phyloP scores from a whole-genome alignment of 2,797 vertebrate species.

The Anisognathus igniventris region DNA sequence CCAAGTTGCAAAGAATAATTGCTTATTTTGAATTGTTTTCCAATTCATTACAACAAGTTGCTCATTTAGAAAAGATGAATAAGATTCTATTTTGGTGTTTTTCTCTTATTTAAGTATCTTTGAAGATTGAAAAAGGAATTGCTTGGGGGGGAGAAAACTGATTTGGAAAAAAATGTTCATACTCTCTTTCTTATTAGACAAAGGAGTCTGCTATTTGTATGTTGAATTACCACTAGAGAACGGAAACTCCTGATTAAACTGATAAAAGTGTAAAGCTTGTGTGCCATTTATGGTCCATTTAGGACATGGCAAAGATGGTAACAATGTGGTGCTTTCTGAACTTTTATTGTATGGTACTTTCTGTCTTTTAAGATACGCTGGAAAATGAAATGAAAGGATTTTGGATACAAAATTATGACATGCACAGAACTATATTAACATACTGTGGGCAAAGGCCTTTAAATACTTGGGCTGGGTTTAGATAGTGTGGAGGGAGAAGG shows the following conservation, averaged over 20 bases:
- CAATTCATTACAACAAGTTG: slow-evolving; percentile 22
- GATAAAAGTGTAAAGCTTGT: neutral
- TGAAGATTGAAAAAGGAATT: slow-evolving; percentile 37
- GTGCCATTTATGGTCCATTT: slow-evolving; percentile 19
- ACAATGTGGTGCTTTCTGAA: neutral
- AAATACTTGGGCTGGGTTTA: neutral
- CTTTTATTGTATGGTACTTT: neutral
- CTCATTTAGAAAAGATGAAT: slow-evolving; percentile 30
- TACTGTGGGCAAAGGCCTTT: neutral
- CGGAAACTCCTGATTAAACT: neutral
- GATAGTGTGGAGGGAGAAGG: neutral
- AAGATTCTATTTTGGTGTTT: slow-evolving; percentile 29
- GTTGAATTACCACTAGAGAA: slow-evolving; percentile 20
- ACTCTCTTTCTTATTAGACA: neutral
- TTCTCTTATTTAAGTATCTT: slow-evolving; percentile 41
- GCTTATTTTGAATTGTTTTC: slow-evolving; percentile 49
- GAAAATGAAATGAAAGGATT: neutral
- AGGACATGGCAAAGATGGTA: neutral
- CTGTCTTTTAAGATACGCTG: neutral
- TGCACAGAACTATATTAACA: neutral
- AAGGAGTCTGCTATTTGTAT: slow-evolving; percentile 35
- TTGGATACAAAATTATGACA: neutral
- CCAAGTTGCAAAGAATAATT: slow-evolving; percentile 43
- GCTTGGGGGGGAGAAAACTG: neutral
- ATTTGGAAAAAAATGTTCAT: slow-evolving; percentile 7